A percentile compares a stretch with the other conserved stretches of the same genome.
Conservation (phyloP, 2,888 invertebrate genomes). For the Lissocephala sabroskyi region DNA sequence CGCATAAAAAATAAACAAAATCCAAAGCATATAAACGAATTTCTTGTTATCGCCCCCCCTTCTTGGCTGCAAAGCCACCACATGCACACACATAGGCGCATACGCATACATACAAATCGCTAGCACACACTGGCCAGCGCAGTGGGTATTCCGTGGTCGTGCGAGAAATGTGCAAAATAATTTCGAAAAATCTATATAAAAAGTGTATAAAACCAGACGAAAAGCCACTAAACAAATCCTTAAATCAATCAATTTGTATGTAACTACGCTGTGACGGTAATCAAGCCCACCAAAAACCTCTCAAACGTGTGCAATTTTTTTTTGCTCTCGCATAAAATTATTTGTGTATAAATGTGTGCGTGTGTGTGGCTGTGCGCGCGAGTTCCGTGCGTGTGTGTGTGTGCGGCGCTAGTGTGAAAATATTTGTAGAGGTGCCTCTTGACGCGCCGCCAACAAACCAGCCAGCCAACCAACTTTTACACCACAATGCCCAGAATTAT, state of each 20-base stretch:
- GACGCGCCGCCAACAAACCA: slow-evolving; percentile 42
- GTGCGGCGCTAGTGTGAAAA: slow-evolving; percentile 48
- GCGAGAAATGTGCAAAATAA: slow-evolving; percentile 53
- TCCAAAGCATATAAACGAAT: no score
- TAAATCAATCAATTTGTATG: slow-evolving; percentile 20
- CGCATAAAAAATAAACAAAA: no score
- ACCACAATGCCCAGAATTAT: no score
- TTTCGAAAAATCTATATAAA: slow-evolving; percentile 32
- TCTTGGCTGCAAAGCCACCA: neutral
- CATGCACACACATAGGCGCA: slow-evolving; percentile 19
- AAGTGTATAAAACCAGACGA: slow-evolving; percentile 23
- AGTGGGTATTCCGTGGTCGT: no score
- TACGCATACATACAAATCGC: slow-evolving; percentile 17
- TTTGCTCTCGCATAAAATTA: slow-evolving; percentile 22
- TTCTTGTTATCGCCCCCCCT: no score
- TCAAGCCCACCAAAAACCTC: slow-evolving; percentile 6
- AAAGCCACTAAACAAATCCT: slow-evolving; percentile 15
- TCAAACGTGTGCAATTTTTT: slow-evolving; percentile 32
- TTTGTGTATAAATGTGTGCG: slow-evolving; percentile 26
- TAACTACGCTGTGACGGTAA: slow-evolving; percentile 12
- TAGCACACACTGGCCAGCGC: slow-evolving; percentile 15
- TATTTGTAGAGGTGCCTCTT: slow-evolving; percentile 24
- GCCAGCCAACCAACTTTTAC: no score
- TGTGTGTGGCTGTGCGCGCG: no score
- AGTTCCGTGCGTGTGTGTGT: slow-evolving; percentile 24